A percentile compares a stretch with the other conserved stretches of the same genome.
Conservation (phyloP, 2,113 vertebrate genomes). For the Notothenia rossii region DNA sequence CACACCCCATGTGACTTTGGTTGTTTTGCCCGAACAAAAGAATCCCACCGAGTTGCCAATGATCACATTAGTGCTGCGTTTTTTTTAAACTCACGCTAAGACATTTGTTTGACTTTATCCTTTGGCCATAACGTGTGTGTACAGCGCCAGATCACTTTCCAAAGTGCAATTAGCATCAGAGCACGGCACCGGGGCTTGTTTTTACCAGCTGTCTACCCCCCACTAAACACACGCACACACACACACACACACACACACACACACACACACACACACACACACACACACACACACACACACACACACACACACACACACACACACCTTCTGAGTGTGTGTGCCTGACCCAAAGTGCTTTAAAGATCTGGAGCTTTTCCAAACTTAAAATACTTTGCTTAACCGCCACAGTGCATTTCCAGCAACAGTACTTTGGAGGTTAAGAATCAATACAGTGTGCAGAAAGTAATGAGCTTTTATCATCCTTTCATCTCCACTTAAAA, state of each 20-base stretch:
- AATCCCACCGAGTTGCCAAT: conserved; percentile 69
- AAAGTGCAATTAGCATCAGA: conserved; percentile 75
- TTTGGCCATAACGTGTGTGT: conserved; percentile 60
- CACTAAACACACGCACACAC: conserved; percentile 39
- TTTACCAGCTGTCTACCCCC: conserved; percentile 78
- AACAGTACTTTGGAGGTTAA: conserved; percentile 42
- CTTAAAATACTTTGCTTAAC: neutral
- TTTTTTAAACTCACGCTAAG: conserved; percentile 39
- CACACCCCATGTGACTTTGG: conserved; percentile 54
- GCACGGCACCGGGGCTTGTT: conserved; percentile 63
- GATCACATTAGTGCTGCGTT: conserved; percentile 63
- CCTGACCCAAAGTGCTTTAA: no score
- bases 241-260: conserved; percentile 6
- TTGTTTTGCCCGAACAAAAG: conserved; percentile 62
- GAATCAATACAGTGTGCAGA: conserved; percentile 65
- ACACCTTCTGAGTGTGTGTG: conserved; percentile 52
- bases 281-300: conserved; percentile 36
- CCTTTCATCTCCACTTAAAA: conserved; percentile 65
- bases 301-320: conserved; percentile 22
- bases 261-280: conserved; percentile 25
- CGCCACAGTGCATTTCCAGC: conserved; percentile 42
- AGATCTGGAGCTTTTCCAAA: conserved; percentile 66
- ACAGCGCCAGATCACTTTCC: conserved; percentile 71
- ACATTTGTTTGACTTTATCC: conserved; percentile 76
- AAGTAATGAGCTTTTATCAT: conserved; percentile 69